Conservation (phyloP, 2,113 vertebrate species). For the Elanoides forficatus region DNA sequence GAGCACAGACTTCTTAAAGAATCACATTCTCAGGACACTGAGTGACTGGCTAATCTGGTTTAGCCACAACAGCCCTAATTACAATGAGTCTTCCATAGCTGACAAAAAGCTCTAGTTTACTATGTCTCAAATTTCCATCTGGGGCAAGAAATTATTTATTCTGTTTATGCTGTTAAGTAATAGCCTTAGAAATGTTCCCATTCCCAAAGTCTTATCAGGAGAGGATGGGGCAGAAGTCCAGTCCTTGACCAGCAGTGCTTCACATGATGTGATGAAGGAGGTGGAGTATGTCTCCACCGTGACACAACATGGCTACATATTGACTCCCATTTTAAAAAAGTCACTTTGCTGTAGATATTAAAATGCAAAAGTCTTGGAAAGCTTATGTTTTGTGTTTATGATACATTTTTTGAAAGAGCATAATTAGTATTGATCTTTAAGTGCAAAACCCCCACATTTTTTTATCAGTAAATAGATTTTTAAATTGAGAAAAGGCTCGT, state of each 20-base stretch:
- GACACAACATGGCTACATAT: neutral
- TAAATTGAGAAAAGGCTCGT: neutral
- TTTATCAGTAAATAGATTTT: neutral
- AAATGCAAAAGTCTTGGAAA: neutral
- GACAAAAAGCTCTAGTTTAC: neutral
- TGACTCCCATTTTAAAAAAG: neutral
- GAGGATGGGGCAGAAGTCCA: neutral
- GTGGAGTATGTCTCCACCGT: neutral
- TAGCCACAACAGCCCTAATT: neutral
- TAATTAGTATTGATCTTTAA: neutral
- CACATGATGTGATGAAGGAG: neutral
- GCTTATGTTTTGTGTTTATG: neutral
- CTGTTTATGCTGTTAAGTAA: neutral
- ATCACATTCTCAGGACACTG: neutral
- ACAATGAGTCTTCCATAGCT: neutral
- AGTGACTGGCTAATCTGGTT: neutral
- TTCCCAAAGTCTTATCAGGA: neutral
- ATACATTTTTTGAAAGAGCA: neutral
- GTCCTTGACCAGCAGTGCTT: neutral
- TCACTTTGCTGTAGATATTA: neutral
- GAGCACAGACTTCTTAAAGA: neutral
- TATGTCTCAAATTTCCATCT: neutral
- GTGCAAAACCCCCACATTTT: neutral
- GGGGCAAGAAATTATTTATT: neutral
- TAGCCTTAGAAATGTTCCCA: neutral